phyloP scores from a whole-genome alignment of 2,888 invertebrate species.

The Heliconius erato region DNA sequence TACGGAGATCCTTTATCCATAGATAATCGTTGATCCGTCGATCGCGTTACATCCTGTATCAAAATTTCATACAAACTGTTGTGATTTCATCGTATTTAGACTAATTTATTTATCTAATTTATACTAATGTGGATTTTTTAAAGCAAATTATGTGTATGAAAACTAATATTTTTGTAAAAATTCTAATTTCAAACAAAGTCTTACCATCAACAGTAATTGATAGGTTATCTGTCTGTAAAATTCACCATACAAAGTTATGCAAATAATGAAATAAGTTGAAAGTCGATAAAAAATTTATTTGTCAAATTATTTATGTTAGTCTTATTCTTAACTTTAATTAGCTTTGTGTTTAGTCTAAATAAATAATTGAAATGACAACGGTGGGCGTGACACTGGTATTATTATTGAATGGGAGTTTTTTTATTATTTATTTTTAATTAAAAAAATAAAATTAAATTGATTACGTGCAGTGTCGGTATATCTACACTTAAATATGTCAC shows the following conservation, averaged over 20 bases:
- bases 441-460: not conserved
- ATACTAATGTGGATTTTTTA: not conserved
- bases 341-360: not conserved
- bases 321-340: not conserved
- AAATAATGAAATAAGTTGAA: not conserved
- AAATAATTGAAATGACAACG: not conserved
- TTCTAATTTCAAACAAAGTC: slow-evolving; percentile 6
- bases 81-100: not conserved
- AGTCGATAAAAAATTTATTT: not conserved
- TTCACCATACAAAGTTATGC: not conserved
- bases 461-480: not conserved
- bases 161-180: not conserved
- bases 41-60: no score
- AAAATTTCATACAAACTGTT: not conserved
- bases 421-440: not conserved
- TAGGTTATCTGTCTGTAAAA: slow-evolving; percentile 1
- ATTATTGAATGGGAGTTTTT: not conserved
- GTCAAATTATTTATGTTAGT: not conserved
- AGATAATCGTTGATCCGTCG: no score
- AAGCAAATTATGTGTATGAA: slow-evolving; percentile 1
- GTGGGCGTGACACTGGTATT: not conserved
- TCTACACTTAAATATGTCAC: no score
- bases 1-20: no score
- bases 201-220: slow-evolving; percentile 10
- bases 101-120: not conserved